Base-by-base conservation (phyloP, 2,888 invertebrate species). In the Diaperis boleti region DNA sequence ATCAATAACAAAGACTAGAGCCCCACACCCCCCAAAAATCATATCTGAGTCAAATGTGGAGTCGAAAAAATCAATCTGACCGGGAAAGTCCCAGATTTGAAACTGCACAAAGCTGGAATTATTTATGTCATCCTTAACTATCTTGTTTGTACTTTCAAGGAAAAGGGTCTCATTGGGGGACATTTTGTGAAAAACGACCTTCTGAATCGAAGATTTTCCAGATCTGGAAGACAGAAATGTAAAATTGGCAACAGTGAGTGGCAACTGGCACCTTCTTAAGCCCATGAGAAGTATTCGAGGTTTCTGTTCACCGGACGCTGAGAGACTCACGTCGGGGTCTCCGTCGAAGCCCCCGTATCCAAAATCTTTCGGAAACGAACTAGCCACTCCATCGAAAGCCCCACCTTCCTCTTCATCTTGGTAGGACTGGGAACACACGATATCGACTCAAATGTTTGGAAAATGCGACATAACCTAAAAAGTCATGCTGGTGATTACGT, bases 141-240 rank as follows among this genome's bases (percentile, higher is more conserved):
- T 96, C 86, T 98, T 96, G 81, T 96, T 97, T 47, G 98, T 99
- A 69, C 97, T 97, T 82, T 99, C 99, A 68, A 99, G 84, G 80
- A 99, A 99, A 55, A 99, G 84, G 0, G 99, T 99, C 84, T 99
- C 99, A 83, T 98, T 99, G 1, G 99, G 99, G 1, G 98, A 97
- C 96, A 99, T 99, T 85, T 99, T 99, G 82, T 99, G 98, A 81
- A 99, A 99, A n/a, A 99, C 99, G 2, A 99, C 99, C 86, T 99
- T 98, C 80, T 98, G 96, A 77, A 99, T 99, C 0, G 98, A 99
- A 50, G 98, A 98, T 82, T 99, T 99, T 44, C 99, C 99, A 76
- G 98, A 98, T 80, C 98, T 94, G 78, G 7, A 52, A 33, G 7
- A 60, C 6, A 55, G 11, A 57, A n/a, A n/a, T n/a, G n/a, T n/a